Conservation (phyloP, 2,797 vertebrate genomes). For the Acropternis orthonyx region DNA sequence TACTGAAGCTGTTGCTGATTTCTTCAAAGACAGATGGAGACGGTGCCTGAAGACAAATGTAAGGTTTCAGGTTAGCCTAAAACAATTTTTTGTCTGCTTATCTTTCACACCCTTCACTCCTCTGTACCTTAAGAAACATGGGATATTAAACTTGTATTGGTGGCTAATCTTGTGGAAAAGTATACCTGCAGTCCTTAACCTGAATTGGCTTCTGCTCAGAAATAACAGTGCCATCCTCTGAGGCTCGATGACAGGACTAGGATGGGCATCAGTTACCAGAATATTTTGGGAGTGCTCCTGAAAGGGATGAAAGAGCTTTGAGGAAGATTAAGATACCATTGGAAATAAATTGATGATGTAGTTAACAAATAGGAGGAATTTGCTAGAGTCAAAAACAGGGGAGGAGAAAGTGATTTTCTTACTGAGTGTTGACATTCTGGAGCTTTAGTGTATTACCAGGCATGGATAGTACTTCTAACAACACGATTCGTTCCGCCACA, state of each 20-base stretch:
- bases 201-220: neutral
- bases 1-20: neutral
- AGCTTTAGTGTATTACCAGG: neutral
- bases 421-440: neutral
- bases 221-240: neutral
- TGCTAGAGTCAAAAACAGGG: neutral
- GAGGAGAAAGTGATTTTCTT: neutral
- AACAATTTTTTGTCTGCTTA: neutral
- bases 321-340: neutral
- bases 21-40: neutral
- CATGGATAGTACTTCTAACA: neutral
- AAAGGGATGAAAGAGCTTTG: neutral
- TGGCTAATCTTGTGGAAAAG: neutral
- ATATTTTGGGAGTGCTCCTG: neutral
- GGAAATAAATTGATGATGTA: neutral
- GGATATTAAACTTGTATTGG: neutral
- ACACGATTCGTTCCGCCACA: accelerated
- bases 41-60: neutral
- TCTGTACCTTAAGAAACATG: neutral
- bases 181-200: neutral
- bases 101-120: neutral
- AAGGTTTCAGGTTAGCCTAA: neutral
- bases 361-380: neutral
- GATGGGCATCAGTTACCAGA: neutral
- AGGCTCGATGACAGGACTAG: neutral